Evolutionary conservation across 2,113 vertebrate genomes (phyloP), one percentile per base, ranked within the genome.

Genomic region (Paradisaea rubra): DNA sequence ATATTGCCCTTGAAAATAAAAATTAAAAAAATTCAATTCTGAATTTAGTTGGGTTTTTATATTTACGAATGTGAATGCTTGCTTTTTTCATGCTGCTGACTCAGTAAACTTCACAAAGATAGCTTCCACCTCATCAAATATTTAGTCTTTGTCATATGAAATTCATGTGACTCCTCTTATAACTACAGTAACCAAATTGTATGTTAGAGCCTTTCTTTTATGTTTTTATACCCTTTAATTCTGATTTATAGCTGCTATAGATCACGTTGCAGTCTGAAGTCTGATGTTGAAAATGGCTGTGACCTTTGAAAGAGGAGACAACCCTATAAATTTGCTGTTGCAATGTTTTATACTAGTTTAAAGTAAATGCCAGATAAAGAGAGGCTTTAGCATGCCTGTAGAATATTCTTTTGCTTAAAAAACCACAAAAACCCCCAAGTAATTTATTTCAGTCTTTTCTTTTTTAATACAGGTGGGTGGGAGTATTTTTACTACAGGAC

Each of bases 261-360:
- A 84, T 94, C 87, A 68, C 56, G 74, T 94, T 93, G 80, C 92
- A 86, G 66, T 85, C 95, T 78, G 61, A 95, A 90, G 56, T 89
- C 81, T 81, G 85, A 84, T 81, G 82, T 81, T 91, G 91, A 88
- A 96, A 96, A 94, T 90, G 88, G 60, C 70, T 91, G 57, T 95
- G 94, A 95, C 95, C 91, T 97, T 97, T 96, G 89, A 94, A 97
- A 97, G 91, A 81, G 37, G 91, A 95, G 79, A 85, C 84, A 77
- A 39, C 72, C n/a, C 18, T 91, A 31, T 81, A 94, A 82, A 95
- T 91, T 91, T 70, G 49, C 70, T 86, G 59, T 88, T 92, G 87
- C 30, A 41, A 25, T 77, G 63, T 87, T 94, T 73, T 94, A 89
- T 24, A 33, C 30, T 65, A 54, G 45, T 28, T 10, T 59, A 80